phyloP scores from a whole-genome alignment of 1,140 invertebrate species.

The Papilio polyxenes region DNA sequence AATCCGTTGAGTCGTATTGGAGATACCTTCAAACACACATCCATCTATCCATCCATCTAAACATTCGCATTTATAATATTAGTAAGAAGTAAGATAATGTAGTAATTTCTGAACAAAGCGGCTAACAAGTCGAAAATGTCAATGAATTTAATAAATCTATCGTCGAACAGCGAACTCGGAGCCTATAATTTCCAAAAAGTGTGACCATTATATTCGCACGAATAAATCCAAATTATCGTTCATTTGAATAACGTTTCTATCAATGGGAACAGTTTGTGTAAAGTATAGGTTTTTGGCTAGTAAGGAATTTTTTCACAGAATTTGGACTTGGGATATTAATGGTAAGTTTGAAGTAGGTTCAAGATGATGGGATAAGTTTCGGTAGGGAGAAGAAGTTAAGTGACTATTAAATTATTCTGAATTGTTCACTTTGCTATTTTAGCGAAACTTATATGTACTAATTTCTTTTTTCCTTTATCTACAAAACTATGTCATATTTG shows the following conservation, averaged over 20 bases:
- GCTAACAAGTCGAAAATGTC: conserved; percentile 12
- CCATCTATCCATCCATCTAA: too few relatives aligned
- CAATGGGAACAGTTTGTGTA: conserved; percentile 16
- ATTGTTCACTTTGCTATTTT: too few relatives aligned
- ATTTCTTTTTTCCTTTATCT: not conserved
- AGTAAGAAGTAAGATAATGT: not conserved
- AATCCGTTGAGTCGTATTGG: too few relatives aligned
- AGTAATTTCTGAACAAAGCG: not conserved
- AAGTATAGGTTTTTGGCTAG: not conserved
- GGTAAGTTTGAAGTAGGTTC: too few relatives aligned
- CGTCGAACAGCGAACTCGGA: not conserved
- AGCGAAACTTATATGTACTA: too few relatives aligned
- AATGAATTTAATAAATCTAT: conserved; percentile 24
- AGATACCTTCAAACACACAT: too few relatives aligned
- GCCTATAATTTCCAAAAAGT: conserved; percentile 21
- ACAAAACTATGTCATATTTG: not conserved
- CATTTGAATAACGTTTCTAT: conserved; percentile 24
- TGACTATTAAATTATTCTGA: too few relatives aligned
- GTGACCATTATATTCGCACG: conserved; percentile 16
- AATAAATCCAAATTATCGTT: not conserved
- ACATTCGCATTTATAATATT: too few relatives aligned
- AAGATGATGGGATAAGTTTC: too few relatives aligned
- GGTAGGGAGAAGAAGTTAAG: too few relatives aligned
- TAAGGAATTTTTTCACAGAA: not conserved
- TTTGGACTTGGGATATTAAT: not conserved